A percentile compares a stretch with the other conserved stretches of the same genome.
Evolutionary conservation across 2,888 invertebrate genomes (phyloP).

Genomic region (Nephrocerus scutellatus): DNA sequence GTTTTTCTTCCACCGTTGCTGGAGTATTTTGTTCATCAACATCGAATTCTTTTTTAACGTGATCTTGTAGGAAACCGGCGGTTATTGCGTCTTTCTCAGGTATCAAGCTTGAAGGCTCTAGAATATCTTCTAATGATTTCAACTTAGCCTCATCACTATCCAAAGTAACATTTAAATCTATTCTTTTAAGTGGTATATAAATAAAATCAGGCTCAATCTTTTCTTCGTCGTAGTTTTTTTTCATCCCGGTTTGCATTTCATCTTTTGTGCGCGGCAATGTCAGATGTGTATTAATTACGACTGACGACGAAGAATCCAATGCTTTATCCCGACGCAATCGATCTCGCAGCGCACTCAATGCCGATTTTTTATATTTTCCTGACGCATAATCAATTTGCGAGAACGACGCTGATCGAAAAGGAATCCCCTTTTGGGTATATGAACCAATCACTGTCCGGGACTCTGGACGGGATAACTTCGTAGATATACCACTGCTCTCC

Average conservation of each 20-base stretch:
- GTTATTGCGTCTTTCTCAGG: constrained; percentile 39
- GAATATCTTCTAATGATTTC: constrained; percentile 35
- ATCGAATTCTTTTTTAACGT: constrained; percentile 4
- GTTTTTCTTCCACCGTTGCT: constrained; percentile 3
- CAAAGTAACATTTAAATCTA: constrained; percentile 36
- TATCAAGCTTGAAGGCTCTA: constrained; percentile 37
- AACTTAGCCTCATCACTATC: too few relatives aligned
- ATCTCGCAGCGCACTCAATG: constrained; percentile 41
- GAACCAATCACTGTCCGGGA: constrained; percentile 56
- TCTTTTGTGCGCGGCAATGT: constrained; percentile 45
- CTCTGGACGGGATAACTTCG: constrained; percentile 53
- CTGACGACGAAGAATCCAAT: constrained; percentile 32
- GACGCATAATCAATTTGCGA: constrained; percentile 74
- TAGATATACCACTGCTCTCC: constrained; percentile 38
- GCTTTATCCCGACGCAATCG: constrained; percentile 39
- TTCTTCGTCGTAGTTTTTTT: constrained; percentile 7
- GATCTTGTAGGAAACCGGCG: constrained; percentile 25
- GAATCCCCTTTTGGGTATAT: constrained; percentile 60
- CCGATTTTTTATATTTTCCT: constrained; percentile 53
- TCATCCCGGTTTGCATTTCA: constrained; percentile 14
- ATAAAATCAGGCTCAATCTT: constrained; percentile 33
- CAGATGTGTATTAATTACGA: constrained; percentile 34
- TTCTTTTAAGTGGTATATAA: constrained; percentile 37
- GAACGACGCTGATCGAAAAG: constrained; percentile 78
- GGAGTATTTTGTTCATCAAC: constrained; percentile 5